Conservation (phyloP, 2,113 vertebrate species). For the Hippocampus zosterae region DNA sequence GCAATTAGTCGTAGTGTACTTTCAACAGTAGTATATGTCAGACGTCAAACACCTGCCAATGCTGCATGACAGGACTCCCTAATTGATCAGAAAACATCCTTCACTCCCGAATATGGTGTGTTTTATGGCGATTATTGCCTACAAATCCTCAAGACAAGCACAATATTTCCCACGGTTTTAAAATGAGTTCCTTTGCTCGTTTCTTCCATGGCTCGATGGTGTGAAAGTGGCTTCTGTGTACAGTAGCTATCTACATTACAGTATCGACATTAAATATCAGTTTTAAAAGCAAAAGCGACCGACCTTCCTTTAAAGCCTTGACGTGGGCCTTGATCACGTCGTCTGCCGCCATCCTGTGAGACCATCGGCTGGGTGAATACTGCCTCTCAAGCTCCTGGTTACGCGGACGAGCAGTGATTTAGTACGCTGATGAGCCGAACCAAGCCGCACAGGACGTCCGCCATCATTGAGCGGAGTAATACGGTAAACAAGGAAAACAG, state of each 20-base stretch:
- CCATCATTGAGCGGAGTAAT: not conserved
- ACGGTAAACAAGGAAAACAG: slow-evolving; percentile 15
- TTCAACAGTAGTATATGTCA: too few species aligned
- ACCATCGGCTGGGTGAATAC: slow-evolving; percentile 85
- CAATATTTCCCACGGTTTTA: not conserved
- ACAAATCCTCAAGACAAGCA: not conserved
- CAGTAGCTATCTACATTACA: not conserved
- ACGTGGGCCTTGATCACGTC: slow-evolving; percentile 74
- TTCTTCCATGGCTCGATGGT: not conserved
- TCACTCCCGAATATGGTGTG: not conserved
- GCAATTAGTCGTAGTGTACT: too few species aligned
- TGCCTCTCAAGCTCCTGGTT: slow-evolving; percentile 81
- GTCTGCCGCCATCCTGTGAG: slow-evolving; percentile 73
- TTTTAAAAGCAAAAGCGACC: slow-evolving; percentile 22
- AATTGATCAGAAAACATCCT: not conserved
- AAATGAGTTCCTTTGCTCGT: not conserved
- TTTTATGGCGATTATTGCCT: not conserved
- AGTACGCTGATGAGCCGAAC: not conserved
- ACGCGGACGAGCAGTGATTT: not conserved
- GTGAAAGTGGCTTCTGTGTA: not conserved
- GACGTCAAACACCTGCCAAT: too few species aligned
- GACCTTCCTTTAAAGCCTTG: slow-evolving; percentile 73
- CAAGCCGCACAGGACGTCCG: not conserved
- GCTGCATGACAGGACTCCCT: too few species aligned
- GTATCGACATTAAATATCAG: not conserved